phyloP scores from a whole-genome alignment of 1,140 invertebrate genomes.

The Patella vulgata region DNA sequence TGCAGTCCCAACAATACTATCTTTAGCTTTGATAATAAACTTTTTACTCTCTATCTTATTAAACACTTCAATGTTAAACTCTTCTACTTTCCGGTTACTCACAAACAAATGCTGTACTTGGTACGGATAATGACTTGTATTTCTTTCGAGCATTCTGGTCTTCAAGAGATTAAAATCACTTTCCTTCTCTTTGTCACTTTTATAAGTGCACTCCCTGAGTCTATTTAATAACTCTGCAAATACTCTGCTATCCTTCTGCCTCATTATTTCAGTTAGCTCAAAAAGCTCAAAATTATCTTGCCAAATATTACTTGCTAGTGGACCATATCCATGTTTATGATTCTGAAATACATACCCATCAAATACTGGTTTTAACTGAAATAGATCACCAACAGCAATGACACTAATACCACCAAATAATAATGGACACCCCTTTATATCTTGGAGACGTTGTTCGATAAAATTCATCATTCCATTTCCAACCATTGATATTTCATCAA shows the following conservation, averaged over 20 bases:
- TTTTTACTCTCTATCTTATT: too few relatives aligned
- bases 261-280: conserved; percentile 36
- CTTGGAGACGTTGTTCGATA: conserved; percentile 32
- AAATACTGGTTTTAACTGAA: conserved; percentile 32
- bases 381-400: conserved; percentile 33
- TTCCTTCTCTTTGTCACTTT: conserved; percentile 29
- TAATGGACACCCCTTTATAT: conserved; percentile 16
- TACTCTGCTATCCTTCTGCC: conserved; percentile 26
- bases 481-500: conserved; percentile 43
- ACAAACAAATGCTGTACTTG: too few relatives aligned
- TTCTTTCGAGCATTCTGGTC: too few relatives aligned
- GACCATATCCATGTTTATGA: conserved; percentile 10
- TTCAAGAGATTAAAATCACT: conserved; percentile 23
- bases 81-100: too few relatives aligned
- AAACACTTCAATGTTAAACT: too few relatives aligned
- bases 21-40: too few relatives aligned
- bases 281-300: conserved; percentile 28
- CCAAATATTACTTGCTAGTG: conserved; percentile 35
- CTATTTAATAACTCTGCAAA: too few relatives aligned
- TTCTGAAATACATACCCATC: conserved; percentile 35
- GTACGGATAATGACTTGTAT: too few relatives aligned
- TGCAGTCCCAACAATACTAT: too few relatives aligned
- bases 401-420: conserved; percentile 35
- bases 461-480: conserved; percentile 37
- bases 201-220: conserved; percentile 35